phyloP scores from a whole-genome alignment of 2,888 invertebrate genomes.

The Acanthopleura granulata region DNA sequence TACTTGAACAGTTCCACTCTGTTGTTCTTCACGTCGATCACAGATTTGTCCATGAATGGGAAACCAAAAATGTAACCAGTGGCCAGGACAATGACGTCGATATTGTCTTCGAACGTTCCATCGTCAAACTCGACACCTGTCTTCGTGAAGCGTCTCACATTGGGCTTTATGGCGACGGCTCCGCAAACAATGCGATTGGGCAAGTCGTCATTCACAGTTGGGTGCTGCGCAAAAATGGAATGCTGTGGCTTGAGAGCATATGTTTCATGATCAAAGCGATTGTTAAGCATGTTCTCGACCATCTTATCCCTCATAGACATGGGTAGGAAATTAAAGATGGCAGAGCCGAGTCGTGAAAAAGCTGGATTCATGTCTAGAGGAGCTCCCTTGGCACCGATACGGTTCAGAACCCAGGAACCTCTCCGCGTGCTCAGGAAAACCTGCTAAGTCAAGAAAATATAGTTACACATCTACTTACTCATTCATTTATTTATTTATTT shows the following conservation, averaged over 20 bases:
- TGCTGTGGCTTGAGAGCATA: conserved; percentile 69
- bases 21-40: conserved; percentile 54
- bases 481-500: too few relatives aligned
- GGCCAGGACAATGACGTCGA: conserved; percentile 66
- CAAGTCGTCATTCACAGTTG: conserved; percentile 70
- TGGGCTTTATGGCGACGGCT: conserved; percentile 61
- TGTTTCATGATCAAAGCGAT: conserved; percentile 64
- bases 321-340: conserved; percentile 30
- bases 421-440: conserved; percentile 70
- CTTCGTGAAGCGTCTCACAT: conserved; percentile 53
- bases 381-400: conserved; percentile 55
- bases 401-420: conserved; percentile 69
- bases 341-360: conserved; percentile 25
- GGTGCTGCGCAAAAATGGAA: conserved; percentile 51
- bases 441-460: conserved; percentile 39
- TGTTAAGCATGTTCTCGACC: conserved; percentile 46
- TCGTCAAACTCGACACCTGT: conserved; percentile 61
- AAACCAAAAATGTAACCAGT: conserved; percentile 69
- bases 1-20: conserved; percentile 67
- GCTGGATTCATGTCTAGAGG: conserved; percentile 53
- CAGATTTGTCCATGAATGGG: conserved; percentile 66
- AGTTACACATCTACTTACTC: neutral
- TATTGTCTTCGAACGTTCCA: conserved; percentile 56
- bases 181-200: conserved; percentile 68
- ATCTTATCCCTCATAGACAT: conserved; percentile 19